Evolutionary conservation across 2,888 invertebrate genomes (phyloP).

Genomic region (Lycophotia porphyrea): DNA sequence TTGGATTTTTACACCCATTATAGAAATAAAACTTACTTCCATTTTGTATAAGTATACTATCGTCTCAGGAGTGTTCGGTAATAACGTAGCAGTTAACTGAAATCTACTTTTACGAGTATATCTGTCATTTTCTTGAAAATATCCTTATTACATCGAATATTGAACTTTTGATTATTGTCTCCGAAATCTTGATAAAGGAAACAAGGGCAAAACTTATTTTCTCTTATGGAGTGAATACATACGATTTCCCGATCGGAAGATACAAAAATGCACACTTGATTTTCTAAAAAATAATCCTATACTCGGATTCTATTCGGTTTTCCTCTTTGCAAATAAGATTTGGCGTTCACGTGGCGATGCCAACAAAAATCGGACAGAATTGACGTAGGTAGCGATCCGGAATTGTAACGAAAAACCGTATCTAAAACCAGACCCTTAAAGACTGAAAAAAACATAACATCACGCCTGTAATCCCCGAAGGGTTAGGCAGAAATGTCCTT

Average conservation of each 20-base stretch:
- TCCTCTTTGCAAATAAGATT: slow-evolving; percentile 49
- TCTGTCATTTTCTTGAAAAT: background rate
- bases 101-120: too few species aligned
- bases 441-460: slow-evolving; percentile 24
- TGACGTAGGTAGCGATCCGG: slow-evolving; percentile 1
- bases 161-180: slow-evolving; percentile 17
- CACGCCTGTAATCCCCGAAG: too few species aligned
- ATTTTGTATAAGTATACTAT: too few species aligned
- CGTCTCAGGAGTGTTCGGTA: too few species aligned
- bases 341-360: slow-evolving; percentile 9
- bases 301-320: slow-evolving; percentile 36
- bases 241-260: slow-evolving; percentile 8
- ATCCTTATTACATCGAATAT: slow-evolving; percentile 17
- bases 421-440: slow-evolving; percentile 19
- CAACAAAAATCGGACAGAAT: slow-evolving; percentile 18
- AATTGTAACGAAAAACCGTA: slow-evolving; percentile 21
- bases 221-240: slow-evolving; percentile 12
- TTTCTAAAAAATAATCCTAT: slow-evolving; percentile 46
- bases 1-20: too few species aligned
- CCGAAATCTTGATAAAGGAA: slow-evolving; percentile 21
- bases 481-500: too few species aligned
- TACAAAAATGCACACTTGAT: slow-evolving; percentile 10
- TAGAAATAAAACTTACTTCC: too few species aligned
- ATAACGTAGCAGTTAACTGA: background rate
- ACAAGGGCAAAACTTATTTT: slow-evolving; percentile 29